Evolutionary conservation across 2,797 vertebrate genomes (phyloP), one percentile per base, ranked within the genome.

Genomic region (Coendou prehensilis): DNA sequence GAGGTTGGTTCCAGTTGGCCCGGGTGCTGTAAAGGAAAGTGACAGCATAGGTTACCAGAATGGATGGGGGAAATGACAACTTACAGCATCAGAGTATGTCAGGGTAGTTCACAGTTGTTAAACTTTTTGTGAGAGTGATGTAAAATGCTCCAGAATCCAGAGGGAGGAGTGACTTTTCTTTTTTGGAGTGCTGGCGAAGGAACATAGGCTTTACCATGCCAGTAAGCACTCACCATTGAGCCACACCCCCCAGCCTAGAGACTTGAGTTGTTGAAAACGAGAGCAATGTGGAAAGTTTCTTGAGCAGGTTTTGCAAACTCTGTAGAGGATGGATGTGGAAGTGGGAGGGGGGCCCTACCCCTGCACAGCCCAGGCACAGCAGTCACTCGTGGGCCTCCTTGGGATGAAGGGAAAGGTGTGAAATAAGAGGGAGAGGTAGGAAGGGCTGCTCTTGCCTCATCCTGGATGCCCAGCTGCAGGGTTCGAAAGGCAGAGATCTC

Each of bases 261-360:
- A 26, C 47, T 76, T 50, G 13, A 76, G 73, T 76, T 28, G 50
- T 50, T 76, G 45, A 80, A 67, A 61, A 57, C 0, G 50, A 47
- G 41, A 14, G 37, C 8, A 3, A 0, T 11, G 17, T 50, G 37
- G 67, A 73, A 81, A 17, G 13, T 71, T 47, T 45, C 20, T 13
- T 6, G 69, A 61, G 61, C 30, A 6, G 78, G 17, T 28, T 73
- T 54, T 69, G 37, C 0, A 3, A 13, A 28, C 59, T 52, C 52
- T 30, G 6, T 17, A 23, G 67, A 47, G 22, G 45, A 28, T 5
- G 41, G 9, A 7, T 2, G 7, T 11, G 11, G 23, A 30, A 22
- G 3, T 47, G 41, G 9, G 76, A 30, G 23, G 59, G 23, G 28
- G 4, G 0, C 20, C 37, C 18, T 0, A 20, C 41, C 28, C 37